A percentile compares a stretch with the other conserved stretches of the same genome.
Conservation (phyloP, 2,888 invertebrate genomes). For the Tenthredo distinguenda region DNA sequence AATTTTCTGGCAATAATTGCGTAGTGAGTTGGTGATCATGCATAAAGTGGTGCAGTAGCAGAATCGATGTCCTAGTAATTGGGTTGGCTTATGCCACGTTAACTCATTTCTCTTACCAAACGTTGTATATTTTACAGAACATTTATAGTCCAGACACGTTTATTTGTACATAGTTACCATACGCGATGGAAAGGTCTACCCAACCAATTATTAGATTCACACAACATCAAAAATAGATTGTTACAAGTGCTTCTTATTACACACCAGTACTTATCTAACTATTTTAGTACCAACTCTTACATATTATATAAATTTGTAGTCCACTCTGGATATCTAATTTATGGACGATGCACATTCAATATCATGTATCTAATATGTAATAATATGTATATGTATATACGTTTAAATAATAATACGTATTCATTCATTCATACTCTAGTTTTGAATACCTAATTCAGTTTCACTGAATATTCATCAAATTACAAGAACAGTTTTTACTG, state of each 20-base stretch:
- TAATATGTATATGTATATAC: conserved; percentile 6
- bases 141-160: conserved; percentile 71
- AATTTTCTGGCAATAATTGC: conserved; percentile 29
- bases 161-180: conserved; percentile 76
- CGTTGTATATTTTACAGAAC: conserved; percentile 68
- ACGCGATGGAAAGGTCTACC: conserved; percentile 73
- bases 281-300: conserved; percentile 51
- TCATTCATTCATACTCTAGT: conserved; percentile 23
- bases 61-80: conserved; percentile 57
- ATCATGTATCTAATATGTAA: conserved; percentile 39
- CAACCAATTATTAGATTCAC: conserved; percentile 74
- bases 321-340: conserved; percentile 45
- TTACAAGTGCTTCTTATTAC: conserved; percentile 71
- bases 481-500: not conserved
- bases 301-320: conserved; percentile 46
- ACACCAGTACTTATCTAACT: conserved; percentile 59
- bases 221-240: conserved; percentile 77
- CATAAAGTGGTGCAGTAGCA: conserved; percentile 48
- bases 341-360: conserved; percentile 51
- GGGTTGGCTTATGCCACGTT: conserved; percentile 54
- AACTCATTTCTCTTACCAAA: conserved; percentile 52
- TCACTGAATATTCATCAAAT: conserved; percentile 23
- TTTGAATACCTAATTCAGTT: conserved; percentile 22
- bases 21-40: conserved; percentile 40
- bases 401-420: conserved; percentile 31